These are phyloP conservation scores for Pachydiplax longipennis DNA, from an alignment of 2,888 invertebrate species.

Conservation along the genomic window DNA sequence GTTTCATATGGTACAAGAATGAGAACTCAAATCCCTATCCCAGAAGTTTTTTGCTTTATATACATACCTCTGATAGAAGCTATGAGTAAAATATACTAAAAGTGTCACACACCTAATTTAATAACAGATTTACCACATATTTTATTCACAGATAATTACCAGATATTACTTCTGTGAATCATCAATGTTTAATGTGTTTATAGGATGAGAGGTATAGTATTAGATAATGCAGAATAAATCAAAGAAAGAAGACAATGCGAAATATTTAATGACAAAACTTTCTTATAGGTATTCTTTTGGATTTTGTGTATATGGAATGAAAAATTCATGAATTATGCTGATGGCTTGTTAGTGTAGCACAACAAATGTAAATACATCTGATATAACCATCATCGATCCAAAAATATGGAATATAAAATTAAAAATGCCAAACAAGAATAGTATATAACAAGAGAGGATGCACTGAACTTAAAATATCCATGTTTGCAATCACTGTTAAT, in stretches of 20 bases:
- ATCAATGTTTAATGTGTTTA: too few species aligned
- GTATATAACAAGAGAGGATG: neutral
- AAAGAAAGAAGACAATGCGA: neutral
- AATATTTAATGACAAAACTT: neutral
- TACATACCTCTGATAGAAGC: too few species aligned
- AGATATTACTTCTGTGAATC: too few species aligned
- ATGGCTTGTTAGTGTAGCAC: neutral
- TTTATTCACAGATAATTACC: too few species aligned
- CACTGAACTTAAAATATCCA: neutral
- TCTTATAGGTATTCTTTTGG: neutral
- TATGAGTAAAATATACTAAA: too few species aligned
- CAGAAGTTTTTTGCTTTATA: too few species aligned
- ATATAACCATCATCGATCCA: neutral
- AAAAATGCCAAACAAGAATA: neutral
- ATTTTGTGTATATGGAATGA: neutral
- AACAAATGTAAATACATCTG: neutral
- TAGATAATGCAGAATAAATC: too few species aligned
- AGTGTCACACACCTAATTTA: too few species aligned
- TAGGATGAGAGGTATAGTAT: too few species aligned
- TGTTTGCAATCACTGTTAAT: neutral
- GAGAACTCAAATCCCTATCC: too few species aligned
- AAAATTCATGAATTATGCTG: neutral
- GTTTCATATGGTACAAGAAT: too few species aligned
- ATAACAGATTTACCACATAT: too few species aligned
- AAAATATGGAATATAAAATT: constrained; percentile 7